Base-by-base conservation (phyloP, 92 coral and sea anemone species). In the Porites lobata region DNA sequence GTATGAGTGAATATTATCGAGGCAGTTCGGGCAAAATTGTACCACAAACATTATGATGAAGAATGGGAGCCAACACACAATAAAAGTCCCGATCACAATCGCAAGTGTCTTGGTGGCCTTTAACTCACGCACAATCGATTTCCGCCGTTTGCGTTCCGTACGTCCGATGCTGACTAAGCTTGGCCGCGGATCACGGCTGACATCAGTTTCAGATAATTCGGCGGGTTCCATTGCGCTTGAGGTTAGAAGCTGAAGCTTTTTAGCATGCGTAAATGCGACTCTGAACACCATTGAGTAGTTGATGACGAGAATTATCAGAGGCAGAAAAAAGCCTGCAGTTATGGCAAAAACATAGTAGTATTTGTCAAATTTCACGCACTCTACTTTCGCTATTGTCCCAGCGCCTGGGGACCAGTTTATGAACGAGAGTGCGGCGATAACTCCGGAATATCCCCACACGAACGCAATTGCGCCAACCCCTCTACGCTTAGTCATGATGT, bases 41-140 rank as follows among this genome's bases (percentile, higher is more conserved):
- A 80, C 88, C 7, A 89, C 77, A 75, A 98, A 86, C 96, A 96
- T 92, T 54, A 96, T 83, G 54, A 96, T 85, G 76, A 92, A 96
- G 51, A 96, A 92, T 0, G 99, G 99, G 9, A 98, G 64, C 99
- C 99, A 98, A 56, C 99, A 98, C 7, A 98, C 59, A 9, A 98
- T 93, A 24, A 98, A 98, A 0, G 98, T 96, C 0, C 99, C 99
- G 10, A 98, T 95, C 17, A 98, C 98, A 20, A 98, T 94, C 15
- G 98, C 98, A 15, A 98, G 79, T 1, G 99, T 98, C 70, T 98
- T 98, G 18, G 99, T 98, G 53, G 99, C 99, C 84, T 98, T 98
- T 0, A 98, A 90, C 72, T 98, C 99, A 58, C 99, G 98, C 58
- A 98, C 75, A 76, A 98, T 90, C 8, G 98, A 95, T 67, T 94